phyloP scores from a whole-genome alignment of 2,113 vertebrate genomes.

The Mohoua ochrocephala region DNA sequence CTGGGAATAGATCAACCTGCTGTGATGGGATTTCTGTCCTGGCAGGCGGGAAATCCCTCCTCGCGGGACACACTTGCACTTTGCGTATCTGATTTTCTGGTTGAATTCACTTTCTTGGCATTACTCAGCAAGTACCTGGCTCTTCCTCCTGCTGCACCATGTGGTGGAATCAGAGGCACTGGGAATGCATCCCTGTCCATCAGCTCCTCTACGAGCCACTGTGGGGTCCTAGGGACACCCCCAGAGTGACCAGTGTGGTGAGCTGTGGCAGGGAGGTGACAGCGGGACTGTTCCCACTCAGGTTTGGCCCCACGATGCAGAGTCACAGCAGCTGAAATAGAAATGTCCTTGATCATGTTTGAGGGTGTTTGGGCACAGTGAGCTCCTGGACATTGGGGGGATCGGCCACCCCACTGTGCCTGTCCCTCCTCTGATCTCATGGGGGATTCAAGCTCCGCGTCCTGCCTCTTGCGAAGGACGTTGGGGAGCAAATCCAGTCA shows the following conservation, averaged over 20 bases:
- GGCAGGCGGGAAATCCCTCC: neutral
- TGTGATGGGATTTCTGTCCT: neutral
- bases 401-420: accelerated
- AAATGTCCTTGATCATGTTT: neutral
- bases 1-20: neutral
- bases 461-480: neutral
- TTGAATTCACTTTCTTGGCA: neutral
- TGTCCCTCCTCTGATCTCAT: neutral
- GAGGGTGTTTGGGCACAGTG: accelerated
- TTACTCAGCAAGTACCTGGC: neutral
- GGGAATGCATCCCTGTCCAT: accelerated
- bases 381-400: accelerated
- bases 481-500: neutral
- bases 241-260: accelerated
- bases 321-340: neutral
- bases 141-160: neutral
- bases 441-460: accelerated
- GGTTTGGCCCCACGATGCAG: neutral
- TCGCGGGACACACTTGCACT: accelerated
- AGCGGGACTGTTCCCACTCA: accelerated
- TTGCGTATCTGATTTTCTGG: neutral
- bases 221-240: neutral
- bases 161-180: neutral
- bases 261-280: neutral
- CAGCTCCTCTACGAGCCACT: accelerated